Base-by-base conservation (phyloP, 1,140 invertebrate species). In the Cataglyphis hispanica region DNA sequence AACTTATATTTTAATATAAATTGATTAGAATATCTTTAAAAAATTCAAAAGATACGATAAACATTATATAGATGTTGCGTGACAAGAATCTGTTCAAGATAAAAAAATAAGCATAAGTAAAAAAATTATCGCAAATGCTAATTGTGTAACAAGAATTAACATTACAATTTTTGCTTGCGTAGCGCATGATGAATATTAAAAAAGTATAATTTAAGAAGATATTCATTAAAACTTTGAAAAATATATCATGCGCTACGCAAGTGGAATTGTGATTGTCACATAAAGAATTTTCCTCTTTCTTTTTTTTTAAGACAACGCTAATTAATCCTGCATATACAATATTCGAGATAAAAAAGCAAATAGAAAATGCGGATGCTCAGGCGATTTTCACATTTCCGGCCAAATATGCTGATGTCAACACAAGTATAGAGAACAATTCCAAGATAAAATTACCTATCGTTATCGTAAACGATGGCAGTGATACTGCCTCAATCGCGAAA, bases 281-380 rank as follows among this genome's bases (percentile, higher is more conserved):
- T 22, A 25, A 8, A 37, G 11, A 25, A 34, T 66, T 64, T 8
- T 46, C 22, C 50, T 76, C 13, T 50, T 64, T 8, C 37, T 31
- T 58, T 70, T 19, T 66, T 77, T 77, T 81, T 16, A 43, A 92
- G 91, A 11, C 86, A 61, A 89, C 87, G 5, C 27, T 85, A 13
- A 81, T 91, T 50, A 91, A 88, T 77, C 88, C 91, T 40, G 13
- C 19, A 0, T 84, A 74, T 43, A 91, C 88, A 8, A 58, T 91
- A 97, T 97, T 96, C 76, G 98, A 98, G 95, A 96, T 98, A 34
- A 94, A 95, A 53, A 95, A 96, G 6, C 97, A 98, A 92, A 90
- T 98, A 25, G 93, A 95, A 80, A 95, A 97, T 78, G 96, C 96
- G 4, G 95, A 96, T 5, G 95, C 96, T 37, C 96, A 96, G 91